A percentile compares a stretch with the other conserved stretches of the same genome.
These are phyloP conservation scores for Gallinago jamesoni DNA, from an alignment of 2,113 vertebrate genomes.

Conservation along the genomic window DNA sequence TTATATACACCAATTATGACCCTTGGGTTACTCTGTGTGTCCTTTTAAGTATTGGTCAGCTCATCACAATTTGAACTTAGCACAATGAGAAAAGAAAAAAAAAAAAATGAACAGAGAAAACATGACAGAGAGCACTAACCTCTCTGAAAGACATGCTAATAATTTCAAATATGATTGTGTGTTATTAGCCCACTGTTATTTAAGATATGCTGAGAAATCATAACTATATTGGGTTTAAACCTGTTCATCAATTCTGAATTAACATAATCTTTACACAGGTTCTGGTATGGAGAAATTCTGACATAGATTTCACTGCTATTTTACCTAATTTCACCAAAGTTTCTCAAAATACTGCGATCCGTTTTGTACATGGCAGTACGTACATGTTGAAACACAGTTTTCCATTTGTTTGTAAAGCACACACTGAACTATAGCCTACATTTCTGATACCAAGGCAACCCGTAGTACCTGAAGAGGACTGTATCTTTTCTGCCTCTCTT, in stretches of 20 bases:
- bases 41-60: background rate
- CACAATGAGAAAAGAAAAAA: background rate
- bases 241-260: background rate
- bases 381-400: background rate
- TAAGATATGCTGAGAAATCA: background rate
- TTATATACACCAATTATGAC: background rate
- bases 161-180: background rate
- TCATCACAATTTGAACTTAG: background rate
- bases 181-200: background rate
- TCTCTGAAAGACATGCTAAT: background rate
- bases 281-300: background rate
- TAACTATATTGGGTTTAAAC: background rate
- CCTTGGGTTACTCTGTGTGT: background rate
- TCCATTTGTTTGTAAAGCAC: background rate
- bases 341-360: background rate
- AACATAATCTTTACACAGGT: background rate
- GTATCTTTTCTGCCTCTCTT: background rate
- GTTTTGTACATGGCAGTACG: background rate
- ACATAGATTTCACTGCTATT: background rate
- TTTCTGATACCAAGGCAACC: background rate
- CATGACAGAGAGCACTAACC: background rate
- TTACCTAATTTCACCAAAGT: background rate
- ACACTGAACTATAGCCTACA: background rate
- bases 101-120: background rate
- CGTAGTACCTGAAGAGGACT: fast-evolving